Evolutionary conservation across 2,888 invertebrate species (phyloP), one percentile per base, ranked within the genome.

Genomic region (Heliconius cydno): DNA sequence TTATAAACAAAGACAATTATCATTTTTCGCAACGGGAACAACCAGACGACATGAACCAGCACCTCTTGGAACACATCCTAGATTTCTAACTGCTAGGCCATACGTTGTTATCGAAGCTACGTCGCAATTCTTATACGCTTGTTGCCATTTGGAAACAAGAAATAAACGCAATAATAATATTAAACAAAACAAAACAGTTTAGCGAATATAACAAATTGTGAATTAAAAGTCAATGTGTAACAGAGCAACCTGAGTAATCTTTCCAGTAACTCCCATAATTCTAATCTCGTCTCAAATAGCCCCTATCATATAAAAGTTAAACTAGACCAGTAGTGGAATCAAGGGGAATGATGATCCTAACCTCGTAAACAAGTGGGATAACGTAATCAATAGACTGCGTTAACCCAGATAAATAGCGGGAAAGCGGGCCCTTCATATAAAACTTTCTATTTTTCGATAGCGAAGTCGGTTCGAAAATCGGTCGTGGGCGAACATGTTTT

Each of bases 361-460:
- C 82, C 80, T 80, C 82, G 79, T 83, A 83, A 82, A 80, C 77
- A 80, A 83, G 75, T 75, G 74, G 77, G 81, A 79, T 79, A 78
- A 79, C 79, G 79, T 81, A 82, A 84, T 83, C 83, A 80, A 79
- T 81, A 76, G 83, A 83, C 86, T 83, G 84, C 84, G 88, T 89
- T 90, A 92, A 92, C 93, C 93, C 84, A 93, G 90, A 91, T 92
- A 89, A 83, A 86, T 86, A 86, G 85, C 86, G 88, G 90, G 91
- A 93, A 92, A 93, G 93, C 91, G 90, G 93, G 92, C 92, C 93
- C 92, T 92, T 84, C 82, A 94, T 92, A 91, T 90, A 91, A 92
- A 90, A 92, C 94, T 95, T 95, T 95, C 94, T 94, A 94, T 94
- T 93, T 94, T 94, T 94, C 91, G 91, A 93, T 92, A 91, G 91